Conservation (phyloP, 2,888 invertebrate species). For the Eristalinus sepulchralis region DNA sequence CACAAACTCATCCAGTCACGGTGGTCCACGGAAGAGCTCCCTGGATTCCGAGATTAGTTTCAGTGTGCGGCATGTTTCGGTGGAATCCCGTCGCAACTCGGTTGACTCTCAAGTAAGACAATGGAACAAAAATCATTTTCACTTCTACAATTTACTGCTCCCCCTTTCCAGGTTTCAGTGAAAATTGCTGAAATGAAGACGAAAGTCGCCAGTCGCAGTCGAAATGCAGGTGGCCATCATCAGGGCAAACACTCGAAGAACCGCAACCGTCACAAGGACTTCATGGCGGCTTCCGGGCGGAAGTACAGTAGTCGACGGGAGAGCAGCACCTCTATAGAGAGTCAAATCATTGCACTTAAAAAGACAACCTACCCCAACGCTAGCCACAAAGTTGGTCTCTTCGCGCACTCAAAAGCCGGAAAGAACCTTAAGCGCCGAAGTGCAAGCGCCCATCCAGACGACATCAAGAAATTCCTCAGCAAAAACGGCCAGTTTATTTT, state of each 20-base stretch:
- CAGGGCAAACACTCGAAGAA: slow-evolving; percentile 76
- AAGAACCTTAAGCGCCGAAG: slow-evolving; percentile 77
- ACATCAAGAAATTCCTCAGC: slow-evolving; percentile 78
- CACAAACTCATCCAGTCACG: slow-evolving; percentile 83
- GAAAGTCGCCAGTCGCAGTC: slow-evolving; percentile 84
- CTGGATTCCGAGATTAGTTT: slow-evolving; percentile 88
- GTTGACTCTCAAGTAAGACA: slow-evolving; percentile 89
- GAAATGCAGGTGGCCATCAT: slow-evolving; percentile 75
- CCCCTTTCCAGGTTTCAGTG: slow-evolving; percentile 82
- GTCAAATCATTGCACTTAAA: slow-evolving; percentile 84
- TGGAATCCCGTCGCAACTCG: slow-evolving; percentile 92
- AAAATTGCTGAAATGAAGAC: slow-evolving; percentile 92
- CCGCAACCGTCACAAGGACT: slow-evolving; percentile 77
- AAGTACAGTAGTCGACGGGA: slow-evolving; percentile 81
- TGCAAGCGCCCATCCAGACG: slow-evolving; percentile 78
- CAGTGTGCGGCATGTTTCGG: slow-evolving; percentile 90
- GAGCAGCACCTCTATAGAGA: slow-evolving; percentile 91
- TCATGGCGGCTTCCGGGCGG: slow-evolving; percentile 77
- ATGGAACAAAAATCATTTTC: not conserved
- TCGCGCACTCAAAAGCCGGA: slow-evolving; percentile 75
- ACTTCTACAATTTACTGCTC: not conserved
- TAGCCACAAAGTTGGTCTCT: slow-evolving; percentile 78
- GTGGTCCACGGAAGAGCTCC: slow-evolving; percentile 84
- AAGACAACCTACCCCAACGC: slow-evolving; percentile 79
- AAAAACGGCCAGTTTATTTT: slow-evolving; percentile 80